A percentile compares a stretch with the other conserved stretches of the same genome.
Evolutionary conservation across 2,888 invertebrate genomes (phyloP).

Genomic region (Hypercompe scribonia): DNA sequence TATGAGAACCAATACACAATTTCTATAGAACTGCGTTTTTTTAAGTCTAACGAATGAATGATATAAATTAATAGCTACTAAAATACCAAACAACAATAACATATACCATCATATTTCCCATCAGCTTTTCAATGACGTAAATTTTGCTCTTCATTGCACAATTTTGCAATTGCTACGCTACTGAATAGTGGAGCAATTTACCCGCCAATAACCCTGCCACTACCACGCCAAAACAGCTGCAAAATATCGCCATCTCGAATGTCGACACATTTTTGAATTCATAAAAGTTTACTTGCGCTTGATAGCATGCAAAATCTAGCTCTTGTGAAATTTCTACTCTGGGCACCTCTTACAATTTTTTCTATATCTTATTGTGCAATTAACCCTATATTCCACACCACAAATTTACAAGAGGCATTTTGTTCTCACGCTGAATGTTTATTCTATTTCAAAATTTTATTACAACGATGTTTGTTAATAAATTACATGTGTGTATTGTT

Average conservation of each 20-base stretch:
- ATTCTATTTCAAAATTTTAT: background rate
- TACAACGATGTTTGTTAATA: no score
- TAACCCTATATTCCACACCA: constrained; percentile 25
- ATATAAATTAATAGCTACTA: background rate
- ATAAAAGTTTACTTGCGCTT: constrained; percentile 61
- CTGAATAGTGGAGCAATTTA: constrained; percentile 57
- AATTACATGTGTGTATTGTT: background rate
- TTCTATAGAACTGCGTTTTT: no score
- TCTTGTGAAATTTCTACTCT: constrained; percentile 47
- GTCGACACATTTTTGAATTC: constrained; percentile 59
- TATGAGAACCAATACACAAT: constrained; percentile 24
- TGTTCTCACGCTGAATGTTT: background rate
- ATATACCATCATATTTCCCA: constrained; percentile 3
- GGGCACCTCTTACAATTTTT: constrained; percentile 44
- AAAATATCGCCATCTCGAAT: constrained; percentile 54
- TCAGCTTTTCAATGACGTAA: constrained; percentile 40
- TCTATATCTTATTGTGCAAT: constrained; percentile 50
- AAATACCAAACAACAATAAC: background rate
- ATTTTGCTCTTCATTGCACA: constrained; percentile 49
- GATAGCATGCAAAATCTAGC: constrained; percentile 54
- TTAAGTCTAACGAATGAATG: no score
- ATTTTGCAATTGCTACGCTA: constrained; percentile 54
- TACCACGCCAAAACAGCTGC: constrained; percentile 52
- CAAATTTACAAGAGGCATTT: constrained; percentile 32
- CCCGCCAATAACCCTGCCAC: constrained; percentile 57